phyloP scores from a whole-genome alignment of 2,888 invertebrate species.

The Acronicta psi region DNA sequence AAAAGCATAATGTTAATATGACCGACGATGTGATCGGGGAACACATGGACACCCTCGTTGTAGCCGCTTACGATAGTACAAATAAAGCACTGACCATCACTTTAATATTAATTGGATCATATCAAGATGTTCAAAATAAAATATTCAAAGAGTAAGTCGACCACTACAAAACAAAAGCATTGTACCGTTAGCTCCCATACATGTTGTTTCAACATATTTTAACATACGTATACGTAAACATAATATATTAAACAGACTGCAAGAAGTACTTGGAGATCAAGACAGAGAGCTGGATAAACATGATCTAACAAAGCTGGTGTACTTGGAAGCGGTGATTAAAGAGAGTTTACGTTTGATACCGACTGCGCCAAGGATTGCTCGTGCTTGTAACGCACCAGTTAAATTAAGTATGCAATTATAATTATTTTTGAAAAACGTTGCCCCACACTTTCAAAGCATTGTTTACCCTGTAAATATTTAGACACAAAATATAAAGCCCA shows the following conservation, averaged over 20 bases:
- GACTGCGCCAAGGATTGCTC: conserved; percentile 16
- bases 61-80: conserved; percentile 28
- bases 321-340: conserved; percentile 33
- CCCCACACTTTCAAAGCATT: not conserved
- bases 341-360: conserved; percentile 41
- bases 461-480: no score
- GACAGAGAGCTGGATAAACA: conserved; percentile 24
- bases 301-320: conserved; percentile 25
- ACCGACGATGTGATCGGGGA: conserved; percentile 28
- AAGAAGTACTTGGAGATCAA: conserved; percentile 14
- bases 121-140: no score
- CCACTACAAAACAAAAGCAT: no score
- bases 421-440: not conserved
- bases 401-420: conserved; percentile 17
- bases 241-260: conserved; percentile 8
- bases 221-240: no score
- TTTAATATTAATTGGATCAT: no score
- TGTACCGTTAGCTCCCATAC: no score
- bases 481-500: no score
- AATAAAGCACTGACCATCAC: not conserved
- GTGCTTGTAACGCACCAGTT: conserved; percentile 11
- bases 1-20: conserved; percentile 2
- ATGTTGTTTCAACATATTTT: no score
- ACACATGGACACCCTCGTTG: conserved; percentile 28
- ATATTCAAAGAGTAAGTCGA: no score